phyloP scores from a whole-genome alignment of 2,113 vertebrate genomes.

The Gnathonemus longibarbis region DNA sequence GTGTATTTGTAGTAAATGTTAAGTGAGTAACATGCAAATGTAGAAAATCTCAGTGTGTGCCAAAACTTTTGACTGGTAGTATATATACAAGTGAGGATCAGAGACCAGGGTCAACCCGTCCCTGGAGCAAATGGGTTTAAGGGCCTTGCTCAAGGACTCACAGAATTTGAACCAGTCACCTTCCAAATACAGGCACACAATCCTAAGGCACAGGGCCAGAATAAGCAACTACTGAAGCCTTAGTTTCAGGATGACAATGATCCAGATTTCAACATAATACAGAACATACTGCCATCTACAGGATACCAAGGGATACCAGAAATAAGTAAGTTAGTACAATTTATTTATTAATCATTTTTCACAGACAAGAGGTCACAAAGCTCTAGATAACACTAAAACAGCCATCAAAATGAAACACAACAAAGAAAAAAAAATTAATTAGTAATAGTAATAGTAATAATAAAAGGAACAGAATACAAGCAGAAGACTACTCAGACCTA shows the following conservation, averaged over 20 bases:
- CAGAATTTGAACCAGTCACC: background rate
- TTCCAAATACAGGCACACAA: background rate
- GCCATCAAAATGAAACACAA: background rate
- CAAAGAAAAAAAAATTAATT: background rate
- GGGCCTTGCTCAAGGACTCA: background rate
- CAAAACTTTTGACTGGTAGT: too few relatives aligned
- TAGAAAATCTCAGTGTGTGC: too few relatives aligned
- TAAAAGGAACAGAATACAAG: background rate
- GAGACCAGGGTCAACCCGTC: background rate
- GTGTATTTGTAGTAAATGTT: too few relatives aligned
- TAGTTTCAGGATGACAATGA: background rate
- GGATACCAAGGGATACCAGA: background rate
- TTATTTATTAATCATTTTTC: background rate
- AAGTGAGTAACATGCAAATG: too few relatives aligned
- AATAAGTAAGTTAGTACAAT: background rate
- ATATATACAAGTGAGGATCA: background rate
- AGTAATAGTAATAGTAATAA: background rate
- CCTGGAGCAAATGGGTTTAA: background rate
- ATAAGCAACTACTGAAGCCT: background rate
- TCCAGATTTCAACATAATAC: background rate
- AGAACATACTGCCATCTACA: background rate
- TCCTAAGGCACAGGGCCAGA: background rate
- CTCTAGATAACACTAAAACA: background rate
- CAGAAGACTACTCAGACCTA: background rate
- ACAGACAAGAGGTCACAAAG: background rate